A percentile compares a stretch with the other conserved stretches of the same genome.
Evolutionary conservation across 2,797 vertebrate genomes (phyloP).

Genomic region (Lagodon rhomboides): DNA sequence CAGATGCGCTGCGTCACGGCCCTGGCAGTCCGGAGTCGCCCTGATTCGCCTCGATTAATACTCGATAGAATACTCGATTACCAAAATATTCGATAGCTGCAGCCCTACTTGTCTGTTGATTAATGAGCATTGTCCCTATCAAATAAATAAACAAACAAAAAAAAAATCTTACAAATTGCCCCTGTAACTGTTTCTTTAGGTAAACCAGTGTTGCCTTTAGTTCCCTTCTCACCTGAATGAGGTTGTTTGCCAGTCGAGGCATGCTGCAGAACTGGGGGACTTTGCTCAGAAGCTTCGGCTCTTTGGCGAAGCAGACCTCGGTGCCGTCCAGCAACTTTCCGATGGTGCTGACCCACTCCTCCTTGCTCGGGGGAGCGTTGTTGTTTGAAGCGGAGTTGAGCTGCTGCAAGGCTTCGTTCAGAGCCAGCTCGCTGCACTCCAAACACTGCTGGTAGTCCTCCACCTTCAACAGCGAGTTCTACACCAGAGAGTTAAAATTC

Average conservation of each 20-base stretch:
- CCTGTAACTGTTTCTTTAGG: neutral
- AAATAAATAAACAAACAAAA: too few species aligned
- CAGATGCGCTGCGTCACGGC: too few species aligned
- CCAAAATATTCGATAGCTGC: too few species aligned
- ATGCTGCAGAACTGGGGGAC: constrained; percentile 85
- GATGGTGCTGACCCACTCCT: constrained; percentile 95
- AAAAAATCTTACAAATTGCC: too few species aligned
- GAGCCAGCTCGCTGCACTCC: constrained; percentile 92
- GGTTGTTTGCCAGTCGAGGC: constrained; percentile 92
- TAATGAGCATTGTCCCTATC: too few species aligned
- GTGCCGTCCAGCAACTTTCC: constrained; percentile 91
- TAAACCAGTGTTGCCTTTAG: neutral
- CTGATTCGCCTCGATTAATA: too few species aligned
- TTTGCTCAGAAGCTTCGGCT: constrained; percentile 85
- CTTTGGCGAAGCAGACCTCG: constrained; percentile 88
- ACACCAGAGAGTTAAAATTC: constrained; percentile 22
- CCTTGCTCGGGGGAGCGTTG: constrained; percentile 88
- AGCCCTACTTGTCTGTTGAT: too few species aligned
- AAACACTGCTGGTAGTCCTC: constrained; percentile 93
- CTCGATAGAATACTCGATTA: too few species aligned
- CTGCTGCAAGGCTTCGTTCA: constrained; percentile 96
- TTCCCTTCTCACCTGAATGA: constrained; percentile 90
- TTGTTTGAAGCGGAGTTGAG: constrained; percentile 86
- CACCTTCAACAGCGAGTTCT: constrained; percentile 93
- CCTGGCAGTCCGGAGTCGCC: too few species aligned